Conservation (phyloP, 2,888 invertebrate genomes). For the Luperina nickerlii region DNA sequence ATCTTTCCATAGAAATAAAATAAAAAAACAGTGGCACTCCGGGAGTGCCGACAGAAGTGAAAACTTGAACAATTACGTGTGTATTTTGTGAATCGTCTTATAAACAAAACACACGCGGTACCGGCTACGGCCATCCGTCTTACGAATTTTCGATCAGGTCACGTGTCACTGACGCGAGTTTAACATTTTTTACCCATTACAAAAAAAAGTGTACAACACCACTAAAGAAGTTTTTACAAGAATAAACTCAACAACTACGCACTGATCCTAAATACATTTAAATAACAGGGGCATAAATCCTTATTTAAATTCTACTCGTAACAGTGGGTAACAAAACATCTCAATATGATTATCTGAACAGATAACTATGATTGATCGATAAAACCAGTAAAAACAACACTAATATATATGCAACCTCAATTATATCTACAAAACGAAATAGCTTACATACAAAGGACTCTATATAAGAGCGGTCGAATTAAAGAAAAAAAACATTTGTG, state of each 20-base stretch:
- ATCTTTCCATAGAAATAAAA: not conserved
- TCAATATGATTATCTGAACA: not conserved
- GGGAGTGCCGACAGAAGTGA: too few species aligned
- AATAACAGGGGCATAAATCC: not conserved
- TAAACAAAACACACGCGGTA: too few species aligned
- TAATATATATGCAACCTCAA: constrained; percentile 6
- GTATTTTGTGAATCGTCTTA: too few species aligned
- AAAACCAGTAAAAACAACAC: constrained; percentile 14
- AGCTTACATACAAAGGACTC: constrained; percentile 3
- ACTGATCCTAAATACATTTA: not conserved
- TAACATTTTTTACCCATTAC: too few species aligned
- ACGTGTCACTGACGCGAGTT: too few species aligned
- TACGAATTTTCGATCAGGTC: too few species aligned
- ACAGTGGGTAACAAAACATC: not conserved
- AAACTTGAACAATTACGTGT: too few species aligned
- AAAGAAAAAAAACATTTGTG: constrained; percentile 69
- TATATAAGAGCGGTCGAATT: constrained; percentile 68
- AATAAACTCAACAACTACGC: not conserved
- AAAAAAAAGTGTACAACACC: too few species aligned
- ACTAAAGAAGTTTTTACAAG: too few species aligned
- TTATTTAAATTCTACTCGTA: not conserved
- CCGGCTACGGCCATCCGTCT: too few species aligned
- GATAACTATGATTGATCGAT: constrained; percentile 11
- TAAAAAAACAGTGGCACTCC: too few species aligned
- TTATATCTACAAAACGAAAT: constrained; percentile 12